phyloP scores from a whole-genome alignment of 2,888 invertebrate species.

The Pristionchus maxplancki region DNA sequence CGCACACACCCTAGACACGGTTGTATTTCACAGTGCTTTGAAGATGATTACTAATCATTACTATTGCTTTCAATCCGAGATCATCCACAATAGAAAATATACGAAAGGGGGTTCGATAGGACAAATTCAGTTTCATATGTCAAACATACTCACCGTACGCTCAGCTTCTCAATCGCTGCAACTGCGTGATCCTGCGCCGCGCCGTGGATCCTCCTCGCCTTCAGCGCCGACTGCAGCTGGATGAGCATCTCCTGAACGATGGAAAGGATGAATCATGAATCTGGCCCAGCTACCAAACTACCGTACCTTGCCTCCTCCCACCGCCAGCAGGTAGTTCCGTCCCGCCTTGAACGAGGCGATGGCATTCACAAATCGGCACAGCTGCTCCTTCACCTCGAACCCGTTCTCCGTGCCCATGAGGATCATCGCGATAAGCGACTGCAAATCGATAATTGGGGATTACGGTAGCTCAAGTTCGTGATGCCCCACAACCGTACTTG shows the following conservation, averaged over 20 bases:
- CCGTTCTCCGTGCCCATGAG: constrained; percentile 54
- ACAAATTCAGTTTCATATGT: too few species aligned
- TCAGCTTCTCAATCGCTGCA: constrained; percentile 65
- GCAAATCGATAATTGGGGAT: constrained; percentile 29
- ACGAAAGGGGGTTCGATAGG: too few species aligned
- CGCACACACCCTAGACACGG: too few species aligned
- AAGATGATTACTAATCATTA: neutral
- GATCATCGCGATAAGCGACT: constrained; percentile 63
- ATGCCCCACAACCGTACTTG: constrained; percentile 54
- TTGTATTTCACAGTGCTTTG: neutral
- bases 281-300: neutral
- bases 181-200: constrained; percentile 63
- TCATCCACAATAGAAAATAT: too few species aligned
- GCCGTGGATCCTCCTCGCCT: constrained; percentile 58
- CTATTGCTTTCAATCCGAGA: too few species aligned
- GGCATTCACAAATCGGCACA: constrained; percentile 58
- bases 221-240: constrained; percentile 59
- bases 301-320: constrained; percentile 57
- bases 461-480: neutral
- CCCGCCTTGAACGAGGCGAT: constrained; percentile 65
- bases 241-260: constrained; percentile 53
- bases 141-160: constrained; percentile 59
- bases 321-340: constrained; percentile 61
- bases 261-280: neutral
- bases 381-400: constrained; percentile 60